Evolutionary conservation across 1,140 invertebrate genomes (phyloP).

Genomic region (Saccostrea cuccullata): DNA sequence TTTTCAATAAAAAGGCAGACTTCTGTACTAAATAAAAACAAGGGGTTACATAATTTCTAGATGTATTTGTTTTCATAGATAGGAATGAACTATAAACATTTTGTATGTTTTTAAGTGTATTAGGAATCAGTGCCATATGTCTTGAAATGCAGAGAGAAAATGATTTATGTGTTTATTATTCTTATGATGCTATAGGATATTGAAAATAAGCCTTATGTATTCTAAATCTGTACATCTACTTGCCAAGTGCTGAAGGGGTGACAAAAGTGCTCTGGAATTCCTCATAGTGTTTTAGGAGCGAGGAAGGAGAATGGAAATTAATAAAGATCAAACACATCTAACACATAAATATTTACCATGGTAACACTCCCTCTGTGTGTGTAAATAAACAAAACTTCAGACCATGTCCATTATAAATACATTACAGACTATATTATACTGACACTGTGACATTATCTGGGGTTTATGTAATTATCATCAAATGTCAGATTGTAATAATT

Average conservation of each 20-base stretch:
- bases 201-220: slow-evolving; percentile 2
- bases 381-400: slow-evolving; percentile 9
- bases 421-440: background rate
- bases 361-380: background rate
- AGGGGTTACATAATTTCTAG: background rate
- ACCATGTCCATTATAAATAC: background rate
- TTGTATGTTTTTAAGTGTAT: background rate
- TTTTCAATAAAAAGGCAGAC: too few relatives aligned
- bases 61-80: background rate
- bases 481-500: too few relatives aligned
- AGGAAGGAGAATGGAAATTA: background rate
- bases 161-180: slow-evolving; percentile 25
- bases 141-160: background rate
- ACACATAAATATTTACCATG: background rate
- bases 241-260: background rate
- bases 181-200: background rate
- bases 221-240: slow-evolving; percentile 12
- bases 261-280: background rate
- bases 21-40: too few relatives aligned
- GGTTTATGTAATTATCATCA: background rate
- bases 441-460: slow-evolving; percentile 12
- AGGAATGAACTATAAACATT: background rate
- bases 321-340: background rate
- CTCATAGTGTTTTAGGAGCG: background rate
- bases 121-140: slow-evolving; percentile 13